Base-by-base conservation (phyloP, 2,113 vertebrate species). In the Pachyramphus minor region DNA sequence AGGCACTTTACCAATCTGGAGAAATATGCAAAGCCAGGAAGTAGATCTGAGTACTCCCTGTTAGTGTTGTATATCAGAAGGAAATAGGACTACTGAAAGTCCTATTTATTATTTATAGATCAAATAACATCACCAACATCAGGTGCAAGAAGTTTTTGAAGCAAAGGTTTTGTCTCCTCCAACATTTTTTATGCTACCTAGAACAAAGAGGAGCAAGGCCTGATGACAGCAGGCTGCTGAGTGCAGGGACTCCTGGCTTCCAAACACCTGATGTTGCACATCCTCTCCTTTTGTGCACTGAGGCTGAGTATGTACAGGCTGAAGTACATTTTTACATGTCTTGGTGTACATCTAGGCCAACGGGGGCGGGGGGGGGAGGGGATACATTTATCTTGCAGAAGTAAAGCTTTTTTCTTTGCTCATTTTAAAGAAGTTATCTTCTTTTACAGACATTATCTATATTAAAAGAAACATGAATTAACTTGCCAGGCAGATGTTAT, bases 381-480 rank as follows among this genome's bases (percentile, higher is more conserved):
- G n/a, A 27, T 14, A 49, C 2, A 35, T 47, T 37, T 60, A n/a
- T 30, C 35, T 93, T 78, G 62, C 24, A 49, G 42, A 83, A 81
- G 37, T 2, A 62, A 1, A 11, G n/a, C 12, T 83, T 63, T 77
- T 49, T 50, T 17, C 44, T 59, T 87, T 35, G 39, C 44, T 82
- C n/a, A 49, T 83, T 88, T 82, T 21, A 74, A 71, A 42, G 25
- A 96, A 91, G 94, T 84, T 33, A 88, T 77, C 84, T 93, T 90
- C 30, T n/a, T n/a, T n/a, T n/a, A n/a, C n/a, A n/a, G n/a, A n/a
- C n/a, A n/a, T n/a, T n/a, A n/a, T n/a, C n/a, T n/a, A n/a, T n/a
- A 81, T 88, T 94, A 53, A 94, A 96, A 89, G 74, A 84, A 95
- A 58, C 41, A 78, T 14, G 66, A 95, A 76, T 84, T 87, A 94